Conservation (phyloP, 2,888 invertebrate genomes). For the Drosophila anceps region DNA sequence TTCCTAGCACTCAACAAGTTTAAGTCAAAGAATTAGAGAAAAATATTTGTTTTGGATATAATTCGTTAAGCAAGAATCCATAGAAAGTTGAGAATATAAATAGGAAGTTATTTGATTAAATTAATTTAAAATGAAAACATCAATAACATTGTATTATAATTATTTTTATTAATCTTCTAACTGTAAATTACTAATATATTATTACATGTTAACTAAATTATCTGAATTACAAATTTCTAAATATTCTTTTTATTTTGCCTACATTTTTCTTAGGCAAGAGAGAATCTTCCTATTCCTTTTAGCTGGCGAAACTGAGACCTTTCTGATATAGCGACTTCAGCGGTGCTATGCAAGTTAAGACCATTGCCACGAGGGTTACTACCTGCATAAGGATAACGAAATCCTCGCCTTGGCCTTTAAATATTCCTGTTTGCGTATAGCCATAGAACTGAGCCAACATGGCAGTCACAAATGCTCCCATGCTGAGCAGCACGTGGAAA, state of each 20-base stretch:
- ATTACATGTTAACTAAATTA: background rate
- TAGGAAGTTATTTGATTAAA: background rate
- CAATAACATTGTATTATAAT: too few species aligned
- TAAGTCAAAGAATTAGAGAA: background rate
- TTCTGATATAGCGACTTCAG: slow-evolving; percentile 76
- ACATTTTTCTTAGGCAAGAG: background rate
- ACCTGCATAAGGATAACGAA: slow-evolving; percentile 73
- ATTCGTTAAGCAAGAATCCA: background rate
- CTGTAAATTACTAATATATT: background rate
- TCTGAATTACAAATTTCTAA: background rate
- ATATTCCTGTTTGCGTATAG: slow-evolving; percentile 72
- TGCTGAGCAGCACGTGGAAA: slow-evolving; percentile 76
- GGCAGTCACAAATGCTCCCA: slow-evolving; percentile 75
- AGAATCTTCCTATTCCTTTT: background rate
- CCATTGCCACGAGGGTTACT: slow-evolving; percentile 71
- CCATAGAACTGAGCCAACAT: slow-evolving; percentile 81
- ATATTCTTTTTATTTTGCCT: background rate
- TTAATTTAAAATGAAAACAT: background rate
- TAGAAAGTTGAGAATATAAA: background rate
- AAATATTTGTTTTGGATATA: background rate
- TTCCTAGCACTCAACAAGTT: background rate
- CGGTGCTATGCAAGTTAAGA: slow-evolving; percentile 75
- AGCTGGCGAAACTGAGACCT: slow-evolving; percentile 44
- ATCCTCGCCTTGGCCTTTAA: slow-evolving; percentile 61
- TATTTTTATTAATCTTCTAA: background rate